These are phyloP conservation scores for Tringa solitaria DNA, from an alignment of 2,113 vertebrate genomes.

Conservation along the genomic window DNA sequence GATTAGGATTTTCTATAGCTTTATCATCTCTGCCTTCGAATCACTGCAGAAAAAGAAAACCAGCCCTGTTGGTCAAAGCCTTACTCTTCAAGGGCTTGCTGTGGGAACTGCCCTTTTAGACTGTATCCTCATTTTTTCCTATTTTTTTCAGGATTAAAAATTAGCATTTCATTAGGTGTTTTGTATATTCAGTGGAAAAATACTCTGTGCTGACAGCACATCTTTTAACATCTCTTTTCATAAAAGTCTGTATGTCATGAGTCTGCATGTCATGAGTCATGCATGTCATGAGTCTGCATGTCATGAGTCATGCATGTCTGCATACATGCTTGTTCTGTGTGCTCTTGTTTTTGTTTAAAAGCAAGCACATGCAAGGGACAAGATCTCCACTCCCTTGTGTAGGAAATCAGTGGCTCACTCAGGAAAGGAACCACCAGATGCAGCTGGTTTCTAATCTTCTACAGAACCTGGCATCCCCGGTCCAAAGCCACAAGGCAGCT, in stretches of 20 bases:
- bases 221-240: neutral
- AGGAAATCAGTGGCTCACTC: neutral
- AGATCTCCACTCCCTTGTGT: neutral
- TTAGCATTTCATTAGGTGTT: neutral
- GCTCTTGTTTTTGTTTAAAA: neutral
- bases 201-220: neutral
- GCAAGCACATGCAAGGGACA: rapidly evolving
- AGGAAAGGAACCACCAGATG: neutral
- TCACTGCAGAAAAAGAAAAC: neutral
- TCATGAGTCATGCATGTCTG: too few relatives aligned
- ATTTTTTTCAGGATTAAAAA: neutral
- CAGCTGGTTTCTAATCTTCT: neutral
- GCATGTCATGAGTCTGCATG: too few relatives aligned
- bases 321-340: rapidly evolving
- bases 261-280: too few relatives aligned
- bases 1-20: neutral
- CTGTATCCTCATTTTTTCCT: neutral
- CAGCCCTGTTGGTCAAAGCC: neutral
- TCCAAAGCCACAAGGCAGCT: neutral
- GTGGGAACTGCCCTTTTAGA: neutral
- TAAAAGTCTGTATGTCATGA: too few relatives aligned
- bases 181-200: neutral
- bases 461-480: neutral
- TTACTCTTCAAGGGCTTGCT: neutral
- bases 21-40: neutral